Evolutionary conservation across 2,113 vertebrate genomes (phyloP), one percentile per base, ranked within the genome.

Genomic region (Notothenia coriiceps): DNA sequence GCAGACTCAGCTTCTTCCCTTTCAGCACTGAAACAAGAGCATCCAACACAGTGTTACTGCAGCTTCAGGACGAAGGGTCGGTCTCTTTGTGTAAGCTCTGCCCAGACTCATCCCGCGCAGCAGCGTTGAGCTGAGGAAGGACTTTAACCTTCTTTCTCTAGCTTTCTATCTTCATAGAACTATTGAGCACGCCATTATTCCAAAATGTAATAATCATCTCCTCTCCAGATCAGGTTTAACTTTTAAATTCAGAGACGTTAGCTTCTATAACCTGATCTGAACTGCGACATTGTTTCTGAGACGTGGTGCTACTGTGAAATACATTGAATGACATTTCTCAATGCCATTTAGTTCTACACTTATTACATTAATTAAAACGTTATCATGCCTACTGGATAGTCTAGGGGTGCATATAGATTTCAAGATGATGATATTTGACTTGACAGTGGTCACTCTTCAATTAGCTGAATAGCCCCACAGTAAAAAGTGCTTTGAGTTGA

Each of bases 1-100:
- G 98, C 95, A 99, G 96, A 94, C 98, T 99, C 93, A 99, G 96
- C 95, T 99, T 99, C 97, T 99, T 99, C 92, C 98, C 98, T 95
- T 99, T 99, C 91, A 99, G 96, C 67, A 99, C 98, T 99, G 87
- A 44, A 86, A 92, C 22, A 2, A 85, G 56, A 93, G 6, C 35
- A 7, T 40, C 1, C 35, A 7, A 35, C 7, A 40, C 5, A 40
- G 5, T 40, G 35, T 40, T 40, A 40, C 6, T 40, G 35, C 35
- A 40, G 35, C 35, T 40, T 40, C 35, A 40, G 5, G 6, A 7
- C 35, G 35, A 6, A 7, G 35, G 35, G 6, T 35, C 35, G 6
- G 25, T 25, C 25, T 25, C 25, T 25, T 25, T 2, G 25, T 25
- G 25, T 2, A 29, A 4, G 29, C 29, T 29, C 29, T 4, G 29